Base-by-base conservation (phyloP, 2,888 invertebrate genomes). In the Congeria kusceri region DNA sequence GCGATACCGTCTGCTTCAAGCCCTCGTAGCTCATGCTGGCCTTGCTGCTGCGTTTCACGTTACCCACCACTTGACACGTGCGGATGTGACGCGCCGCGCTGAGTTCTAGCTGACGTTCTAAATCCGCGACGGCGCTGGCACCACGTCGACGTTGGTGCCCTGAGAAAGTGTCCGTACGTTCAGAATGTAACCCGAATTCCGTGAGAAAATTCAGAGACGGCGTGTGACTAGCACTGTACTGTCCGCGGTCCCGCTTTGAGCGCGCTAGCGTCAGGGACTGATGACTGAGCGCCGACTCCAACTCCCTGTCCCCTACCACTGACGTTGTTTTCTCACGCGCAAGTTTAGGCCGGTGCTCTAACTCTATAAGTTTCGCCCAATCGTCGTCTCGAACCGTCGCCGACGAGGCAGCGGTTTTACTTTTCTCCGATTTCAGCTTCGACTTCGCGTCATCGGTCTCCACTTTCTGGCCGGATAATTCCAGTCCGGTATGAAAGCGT, bases 131-230 rank as follows among this genome's bases (percentile, higher is more conserved):
- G 15, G 74, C 72, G 32, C 74, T 80, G 1, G 69, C 62, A 1
- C 68, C 68, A 18, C 79, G 67, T 3, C 80, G 67, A 28, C 73
- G 49, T 15, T 76, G 72, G 56, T 85, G 80, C 44, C 87, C 85
- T n/a, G 84, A 78, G 65, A 87, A 87, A 3, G 85, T 80, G 44
- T 87, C 87, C 3, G 85, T 80, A 63, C 77, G 73, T 4, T 78
- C 68, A 23, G 75, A 58, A 25, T 71, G 68, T 4, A 87, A 68
- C 46, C 87, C 87, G 49, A 83, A 87, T 32, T 87, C 85, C 7
- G 77, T 76, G n/a, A 83, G 77, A 68, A 84, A 83, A n/a, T 83
- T 72, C n/a, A 47, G 62, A 1, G 83, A 83, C 5, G 79, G 56
- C 27, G 59, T 29, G 39, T 62, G 78, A 47, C 29, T 70, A 23